Evolutionary conservation across 2,113 vertebrate species (phyloP).

Genomic region (Sinocyclocheilus rhinocerous): DNA sequence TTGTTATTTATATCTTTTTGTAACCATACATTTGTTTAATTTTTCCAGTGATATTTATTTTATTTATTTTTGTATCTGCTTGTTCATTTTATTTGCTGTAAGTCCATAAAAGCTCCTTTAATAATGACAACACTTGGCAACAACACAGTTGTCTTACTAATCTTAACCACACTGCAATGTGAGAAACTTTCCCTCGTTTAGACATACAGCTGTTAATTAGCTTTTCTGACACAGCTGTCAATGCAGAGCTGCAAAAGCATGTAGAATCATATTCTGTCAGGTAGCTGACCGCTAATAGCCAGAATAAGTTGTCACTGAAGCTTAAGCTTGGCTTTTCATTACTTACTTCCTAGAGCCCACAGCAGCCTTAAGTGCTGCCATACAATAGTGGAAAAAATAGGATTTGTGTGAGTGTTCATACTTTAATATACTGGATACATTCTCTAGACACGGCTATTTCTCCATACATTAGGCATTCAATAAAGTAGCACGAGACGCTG

Average conservation of each 20-base stretch:
- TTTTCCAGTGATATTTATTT: neutral
- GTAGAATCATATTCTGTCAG: constrained; percentile 4
- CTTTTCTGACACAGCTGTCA: neutral
- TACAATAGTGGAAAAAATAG: neutral
- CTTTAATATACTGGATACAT: constrained; percentile 12
- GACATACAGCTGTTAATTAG: neutral
- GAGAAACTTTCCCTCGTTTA: neutral
- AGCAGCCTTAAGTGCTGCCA: constrained; percentile 11
- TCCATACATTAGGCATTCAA: constrained; percentile 25
- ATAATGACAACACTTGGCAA: neutral
- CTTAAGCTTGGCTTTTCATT: constrained; percentile 29
- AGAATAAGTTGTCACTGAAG: constrained; percentile 29
- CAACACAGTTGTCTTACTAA: neutral
- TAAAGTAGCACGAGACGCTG: neutral
- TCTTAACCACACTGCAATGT: neutral
- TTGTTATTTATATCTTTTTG: no score
- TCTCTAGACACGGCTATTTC: neutral
- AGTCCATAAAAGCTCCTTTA: no score
- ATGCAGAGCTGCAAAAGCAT: neutral
- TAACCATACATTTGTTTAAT: neutral
- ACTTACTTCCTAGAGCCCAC: neutral
- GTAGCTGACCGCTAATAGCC: neutral
- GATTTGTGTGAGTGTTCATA: neutral
- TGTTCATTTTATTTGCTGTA: no score
- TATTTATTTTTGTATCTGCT: neutral